Conservation (phyloP, 2,113 vertebrate genomes). For the Odocoileus virginianus region DNA sequence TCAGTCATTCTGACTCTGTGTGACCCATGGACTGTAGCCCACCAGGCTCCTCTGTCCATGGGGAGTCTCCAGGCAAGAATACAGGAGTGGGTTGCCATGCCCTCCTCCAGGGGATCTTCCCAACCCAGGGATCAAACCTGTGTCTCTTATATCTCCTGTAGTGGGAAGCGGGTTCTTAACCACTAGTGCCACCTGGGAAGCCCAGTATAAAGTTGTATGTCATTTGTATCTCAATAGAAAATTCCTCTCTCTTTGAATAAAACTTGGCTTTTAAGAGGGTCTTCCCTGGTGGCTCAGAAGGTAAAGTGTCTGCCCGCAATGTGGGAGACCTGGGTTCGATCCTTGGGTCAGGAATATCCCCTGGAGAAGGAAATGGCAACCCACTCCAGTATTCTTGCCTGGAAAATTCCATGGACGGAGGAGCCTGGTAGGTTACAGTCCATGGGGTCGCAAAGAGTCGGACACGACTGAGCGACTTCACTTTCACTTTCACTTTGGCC, state of each 20-base stretch:
- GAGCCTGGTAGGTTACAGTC: background rate
- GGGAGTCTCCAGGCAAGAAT: background rate
- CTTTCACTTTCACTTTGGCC: background rate
- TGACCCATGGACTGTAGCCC: background rate
- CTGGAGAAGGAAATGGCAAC: background rate
- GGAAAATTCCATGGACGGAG: background rate
- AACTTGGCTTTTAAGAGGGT: background rate
- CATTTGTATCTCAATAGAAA: background rate
- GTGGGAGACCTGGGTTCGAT: background rate
- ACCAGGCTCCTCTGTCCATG: background rate
- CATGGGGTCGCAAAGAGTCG: background rate
- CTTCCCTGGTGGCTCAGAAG: background rate
- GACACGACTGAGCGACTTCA: background rate
- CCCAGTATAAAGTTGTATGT: background rate
- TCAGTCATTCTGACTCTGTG: background rate
- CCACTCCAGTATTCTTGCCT: background rate
- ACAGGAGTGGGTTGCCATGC: background rate
- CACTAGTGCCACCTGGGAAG: background rate
- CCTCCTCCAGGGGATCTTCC: background rate
- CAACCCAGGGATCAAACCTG: background rate
- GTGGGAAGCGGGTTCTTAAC: background rate
- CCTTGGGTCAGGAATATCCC: background rate
- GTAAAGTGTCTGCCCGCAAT: background rate
- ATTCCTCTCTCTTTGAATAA: background rate
- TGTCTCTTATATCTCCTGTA: background rate